A percentile compares a stretch with the other conserved stretches of the same genome.
phyloP scores from a whole-genome alignment of 2,888 invertebrate species.

The Xestoiulus laeticollis region DNA sequence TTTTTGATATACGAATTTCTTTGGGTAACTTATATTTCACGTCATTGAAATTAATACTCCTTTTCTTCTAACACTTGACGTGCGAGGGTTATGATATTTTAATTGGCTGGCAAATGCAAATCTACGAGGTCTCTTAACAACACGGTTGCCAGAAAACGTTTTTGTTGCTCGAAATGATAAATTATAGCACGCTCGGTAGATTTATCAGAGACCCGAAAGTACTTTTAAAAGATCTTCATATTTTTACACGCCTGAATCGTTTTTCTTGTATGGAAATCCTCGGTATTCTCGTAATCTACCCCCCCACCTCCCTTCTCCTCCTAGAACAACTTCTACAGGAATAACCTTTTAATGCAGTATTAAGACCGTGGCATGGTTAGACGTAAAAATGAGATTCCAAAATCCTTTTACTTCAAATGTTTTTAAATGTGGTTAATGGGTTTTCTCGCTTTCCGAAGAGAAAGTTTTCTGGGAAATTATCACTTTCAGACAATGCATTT shows the following conservation, averaged over 20 bases:
- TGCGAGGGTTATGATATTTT: slow-evolving; percentile 28
- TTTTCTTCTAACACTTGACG: background rate
- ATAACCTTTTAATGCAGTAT: slow-evolving; percentile 21
- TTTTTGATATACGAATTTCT: background rate
- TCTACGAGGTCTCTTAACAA: background rate
- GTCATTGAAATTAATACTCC: background rate
- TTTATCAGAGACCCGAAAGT: slow-evolving; percentile 15
- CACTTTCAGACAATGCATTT: background rate
- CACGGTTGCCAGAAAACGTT: background rate
- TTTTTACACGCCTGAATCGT: slow-evolving; percentile 29
- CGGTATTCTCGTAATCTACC: background rate
- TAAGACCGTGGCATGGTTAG: background rate
- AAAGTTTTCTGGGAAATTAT: slow-evolving; percentile 11
- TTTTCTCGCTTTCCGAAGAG: background rate
- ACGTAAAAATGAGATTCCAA: background rate
- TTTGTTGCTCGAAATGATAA: slow-evolving; percentile 22
- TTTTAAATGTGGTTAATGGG: background rate
- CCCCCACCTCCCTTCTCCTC: background rate
- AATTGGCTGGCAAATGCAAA: slow-evolving; percentile 34
- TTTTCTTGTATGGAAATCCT: slow-evolving; percentile 25
- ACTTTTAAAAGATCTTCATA: slow-evolving; percentile 23
- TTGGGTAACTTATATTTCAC: background rate
- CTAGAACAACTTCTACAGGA: background rate
- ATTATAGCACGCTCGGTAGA: slow-evolving; percentile 28
- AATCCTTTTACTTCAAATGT: slow-evolving; percentile 1